Conservation (phyloP, 2,113 vertebrate genomes). For the Synchiropus splendidus region DNA sequence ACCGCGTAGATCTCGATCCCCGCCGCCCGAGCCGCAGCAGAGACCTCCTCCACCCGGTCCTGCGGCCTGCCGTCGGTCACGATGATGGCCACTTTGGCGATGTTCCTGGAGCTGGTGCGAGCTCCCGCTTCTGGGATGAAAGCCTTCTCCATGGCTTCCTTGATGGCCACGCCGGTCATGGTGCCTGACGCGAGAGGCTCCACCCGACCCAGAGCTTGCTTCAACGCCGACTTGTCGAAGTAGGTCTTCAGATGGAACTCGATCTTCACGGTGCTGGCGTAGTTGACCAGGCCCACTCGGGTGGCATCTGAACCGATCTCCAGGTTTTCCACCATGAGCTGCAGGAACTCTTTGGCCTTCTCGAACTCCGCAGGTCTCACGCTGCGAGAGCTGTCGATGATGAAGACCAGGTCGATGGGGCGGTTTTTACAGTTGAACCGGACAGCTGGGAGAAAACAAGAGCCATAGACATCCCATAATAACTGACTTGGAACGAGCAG, state of each 20-base stretch:
- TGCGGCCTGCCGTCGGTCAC: slow-evolving; percentile 90
- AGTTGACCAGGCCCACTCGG: slow-evolving; percentile 83
- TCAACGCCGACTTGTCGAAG: slow-evolving; percentile 70
- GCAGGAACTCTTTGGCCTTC: slow-evolving; percentile 84
- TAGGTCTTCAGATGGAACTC: slow-evolving; percentile 80
- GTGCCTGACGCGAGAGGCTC: slow-evolving; percentile 84
- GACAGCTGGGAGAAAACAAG: slow-evolving; percentile 25
- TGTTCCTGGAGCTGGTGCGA: slow-evolving; percentile 54
- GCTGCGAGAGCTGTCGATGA: slow-evolving; percentile 90
- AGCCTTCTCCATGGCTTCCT: slow-evolving; percentile 75
- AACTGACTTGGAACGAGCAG: no score
- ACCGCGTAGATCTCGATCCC: slow-evolving; percentile 86
- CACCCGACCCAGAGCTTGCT: slow-evolving; percentile 71
- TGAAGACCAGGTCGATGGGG: slow-evolving; percentile 86
- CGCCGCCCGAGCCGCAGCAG: slow-evolving; percentile 63
- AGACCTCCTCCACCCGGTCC: slow-evolving; percentile 79
- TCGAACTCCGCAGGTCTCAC: slow-evolving; percentile 83
- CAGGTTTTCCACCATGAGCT: slow-evolving; percentile 78
- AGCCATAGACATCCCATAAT: not conserved
- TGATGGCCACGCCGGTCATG: slow-evolving; percentile 90
- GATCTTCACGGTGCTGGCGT: slow-evolving; percentile 82
- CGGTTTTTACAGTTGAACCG: slow-evolving; percentile 73
- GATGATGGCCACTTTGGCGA: slow-evolving; percentile 83
- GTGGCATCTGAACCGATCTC: slow-evolving; percentile 71
- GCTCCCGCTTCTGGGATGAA: slow-evolving; percentile 76